These are phyloP conservation scores for Piprites chloris DNA, from an alignment of 2,113 vertebrate genomes.

Conservation along the genomic window DNA sequence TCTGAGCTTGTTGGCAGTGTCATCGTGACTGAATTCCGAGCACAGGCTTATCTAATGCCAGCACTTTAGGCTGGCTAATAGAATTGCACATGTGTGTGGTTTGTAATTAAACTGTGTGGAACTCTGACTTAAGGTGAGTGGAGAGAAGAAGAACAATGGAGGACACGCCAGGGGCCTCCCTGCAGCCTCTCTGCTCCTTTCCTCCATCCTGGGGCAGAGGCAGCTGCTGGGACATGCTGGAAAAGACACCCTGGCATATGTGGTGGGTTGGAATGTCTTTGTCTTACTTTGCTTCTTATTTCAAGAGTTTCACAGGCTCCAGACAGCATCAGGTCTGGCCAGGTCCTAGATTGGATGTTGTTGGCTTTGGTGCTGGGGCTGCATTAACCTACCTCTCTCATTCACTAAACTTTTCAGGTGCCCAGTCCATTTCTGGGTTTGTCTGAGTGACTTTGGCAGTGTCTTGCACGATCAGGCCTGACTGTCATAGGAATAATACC, in stretches of 20 bases:
- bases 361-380: neutral
- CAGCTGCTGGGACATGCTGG: rapidly evolving
- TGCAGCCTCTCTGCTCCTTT: neutral
- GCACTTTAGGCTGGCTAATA: constrained; percentile 32
- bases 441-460: neutral
- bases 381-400: neutral
- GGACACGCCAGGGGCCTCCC: neutral
- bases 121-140: neutral
- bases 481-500: neutral
- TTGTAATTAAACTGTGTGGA: constrained; percentile 41
- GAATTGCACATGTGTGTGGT: constrained; percentile 32
- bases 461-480: neutral
- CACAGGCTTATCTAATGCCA: constrained; percentile 47
- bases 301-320: neutral
- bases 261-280: neutral
- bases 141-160: neutral
- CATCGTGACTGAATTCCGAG: constrained; percentile 33
- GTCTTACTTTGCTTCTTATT: neutral
- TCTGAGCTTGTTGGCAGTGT: constrained; percentile 32
- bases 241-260: neutral
- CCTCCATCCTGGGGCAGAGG: neutral
- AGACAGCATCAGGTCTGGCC: neutral
- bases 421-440: neutral
- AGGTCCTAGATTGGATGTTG: rapidly evolving
- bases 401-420: neutral